Evolutionary conservation across 2,113 vertebrate species (phyloP), one percentile per base, ranked within the genome.

Genomic region (Irena cyanogastra): DNA sequence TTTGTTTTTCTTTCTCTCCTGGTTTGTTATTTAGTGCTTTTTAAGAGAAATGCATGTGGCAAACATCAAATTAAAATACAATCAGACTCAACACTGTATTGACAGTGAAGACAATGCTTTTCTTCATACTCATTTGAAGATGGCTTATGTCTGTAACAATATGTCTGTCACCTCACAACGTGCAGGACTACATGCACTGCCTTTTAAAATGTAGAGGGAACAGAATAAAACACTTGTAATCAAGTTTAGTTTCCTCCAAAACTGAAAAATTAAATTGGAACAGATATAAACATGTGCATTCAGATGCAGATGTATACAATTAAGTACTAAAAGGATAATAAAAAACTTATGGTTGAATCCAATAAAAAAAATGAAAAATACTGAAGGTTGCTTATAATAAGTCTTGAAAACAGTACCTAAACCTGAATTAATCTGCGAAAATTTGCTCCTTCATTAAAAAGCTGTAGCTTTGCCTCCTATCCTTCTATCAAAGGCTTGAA

Each of bases 1-100:
- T 96, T 94, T 96, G 91, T 95, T 95, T 95, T 95, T 95, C 87
- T 93, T 95, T 86, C 87, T 90, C 39, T 86, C 54, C 41, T 88
- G 49, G 70, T 87, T 95, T 95, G 59, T 70, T 93, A 66, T 94
- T 90, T 57, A 77, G 75, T 66, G 66, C 47, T 95, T 95, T 95
- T 95, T 88, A 80, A 83, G 87, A 90, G 57, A 79, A 63, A 47
- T 2, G 42, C 75, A 90, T 89, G 79, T 93, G 66, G 87, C 59
- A 94, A 95, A 95, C 87, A 70, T 74, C 68, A 90, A 95, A 96
- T 91, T 95, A 95, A 96, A 96, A 81, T n/a, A 80, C 71, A 93
- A 93, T 95, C 84, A 91, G 59, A 63, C 93, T 82, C 45, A 17
- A 54, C 66, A 47, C 30, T 83, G 11, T 47, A 86, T 74, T 90